A percentile compares a stretch with the other conserved stretches of the same genome.
phyloP scores from a whole-genome alignment of 2,888 invertebrate species.

The Lampropteryx suffumata region DNA sequence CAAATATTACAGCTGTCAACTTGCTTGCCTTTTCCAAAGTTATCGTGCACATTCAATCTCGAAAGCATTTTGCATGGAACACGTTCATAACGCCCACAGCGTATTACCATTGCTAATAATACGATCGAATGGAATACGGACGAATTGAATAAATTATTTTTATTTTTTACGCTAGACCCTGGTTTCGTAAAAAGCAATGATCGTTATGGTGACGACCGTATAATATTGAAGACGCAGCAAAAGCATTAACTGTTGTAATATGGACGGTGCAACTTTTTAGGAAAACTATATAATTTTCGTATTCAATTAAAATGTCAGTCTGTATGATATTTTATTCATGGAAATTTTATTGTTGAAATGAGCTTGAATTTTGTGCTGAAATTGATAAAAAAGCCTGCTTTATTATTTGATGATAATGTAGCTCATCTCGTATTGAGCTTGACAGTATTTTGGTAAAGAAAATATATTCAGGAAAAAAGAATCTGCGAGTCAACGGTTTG shows the following conservation, averaged over 20 bases:
- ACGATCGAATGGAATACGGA: slow-evolving; percentile 20
- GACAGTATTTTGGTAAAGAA: not conserved
- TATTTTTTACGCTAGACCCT: not conserved
- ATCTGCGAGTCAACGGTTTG: no score
- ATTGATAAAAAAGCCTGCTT: no score
- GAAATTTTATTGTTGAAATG: not conserved
- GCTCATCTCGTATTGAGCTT: no score
- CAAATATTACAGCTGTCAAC: slow-evolving; percentile 35
- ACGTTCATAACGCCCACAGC: slow-evolving; percentile 35
- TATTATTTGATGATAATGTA: no score
- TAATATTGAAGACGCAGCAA: no score
- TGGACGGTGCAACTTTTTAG: no score
- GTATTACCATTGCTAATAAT: slow-evolving; percentile 37
- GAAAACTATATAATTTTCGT: no score
- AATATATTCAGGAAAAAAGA: not conserved
- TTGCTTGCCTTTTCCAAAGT: slow-evolving; percentile 37
- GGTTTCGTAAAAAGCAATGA: no score
- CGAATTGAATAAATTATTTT: slow-evolving; percentile 14
- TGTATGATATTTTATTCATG: slow-evolving; percentile 14
- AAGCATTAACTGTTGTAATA: no score
- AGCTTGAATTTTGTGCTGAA: not conserved
- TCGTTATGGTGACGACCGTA: no score
- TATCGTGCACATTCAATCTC: slow-evolving; percentile 30
- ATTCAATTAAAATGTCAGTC: slow-evolving; percentile 11
- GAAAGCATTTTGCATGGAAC: slow-evolving; percentile 36